Evolutionary conservation across 2,888 invertebrate species (phyloP), one percentile per base, ranked within the genome.

Genomic region (Crossocerus cetratus): DNA sequence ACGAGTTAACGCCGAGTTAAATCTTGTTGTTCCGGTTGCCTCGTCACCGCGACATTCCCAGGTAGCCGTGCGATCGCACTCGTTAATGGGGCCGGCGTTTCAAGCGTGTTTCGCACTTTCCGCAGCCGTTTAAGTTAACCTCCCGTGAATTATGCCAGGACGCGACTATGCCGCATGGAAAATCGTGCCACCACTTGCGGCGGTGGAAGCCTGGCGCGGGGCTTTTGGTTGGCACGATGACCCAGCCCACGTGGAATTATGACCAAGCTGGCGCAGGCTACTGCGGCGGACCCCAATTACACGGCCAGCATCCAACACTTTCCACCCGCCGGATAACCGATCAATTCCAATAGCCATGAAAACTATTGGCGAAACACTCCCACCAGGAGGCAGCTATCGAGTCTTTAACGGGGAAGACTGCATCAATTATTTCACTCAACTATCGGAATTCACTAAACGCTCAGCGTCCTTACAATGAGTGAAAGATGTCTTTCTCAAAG

Each of bases 181-280:
- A 78, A 80, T 73, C 78, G 65, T 66, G 66, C 66, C 61, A 58
- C 58, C 22, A 58, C 59, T 70, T 53, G 68, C 62, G 58, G 61
- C 68, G 18, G 53, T 65, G 72, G 54, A 59, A 57, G 58, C 57
- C 42, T 69, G 55, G 32, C 56, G 72, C 32, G 32, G 11, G 49
- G 49, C 14, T 49, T 49, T 49, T 55, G 59, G 76, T 69, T 71
- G 76, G 72, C 70, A 72, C 74, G 67, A 69, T 67, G 69, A 70
- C 65, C 66, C 68, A 68, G 78, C 77, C 80, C 70, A 69, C 76
- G 74, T 54, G 76, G 64, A 80, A 82, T 78, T 82, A 82, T 75
- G 74, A 70, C 65, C 82, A 80, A 80, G 76, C 80, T 82, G 80
- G 69, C 74, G 76, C 78, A 57, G 72, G 73, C 73, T 66, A 70